These are phyloP conservation scores for Pristis pectinata DNA, from an alignment of 2,797 vertebrate genomes.

Conservation along the genomic window DNA sequence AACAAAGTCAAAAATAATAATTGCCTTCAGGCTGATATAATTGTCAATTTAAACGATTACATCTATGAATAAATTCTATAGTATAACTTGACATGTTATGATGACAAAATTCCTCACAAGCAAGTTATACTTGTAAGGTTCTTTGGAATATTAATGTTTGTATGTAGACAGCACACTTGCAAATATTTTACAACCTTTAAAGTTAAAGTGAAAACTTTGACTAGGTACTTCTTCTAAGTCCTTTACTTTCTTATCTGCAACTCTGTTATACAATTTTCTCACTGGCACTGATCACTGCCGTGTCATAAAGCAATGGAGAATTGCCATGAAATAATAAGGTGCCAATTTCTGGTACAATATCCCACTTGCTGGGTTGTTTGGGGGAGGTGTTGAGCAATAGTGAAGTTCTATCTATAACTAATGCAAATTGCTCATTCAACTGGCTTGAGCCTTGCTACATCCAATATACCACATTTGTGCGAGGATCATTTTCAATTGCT, in stretches of 20 bases:
- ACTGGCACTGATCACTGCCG: background rate
- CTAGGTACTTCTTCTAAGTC: background rate
- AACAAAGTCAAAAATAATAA: background rate
- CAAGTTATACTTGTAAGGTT: background rate
- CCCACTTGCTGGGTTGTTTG: background rate
- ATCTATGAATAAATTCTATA: background rate
- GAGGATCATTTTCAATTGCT: background rate
- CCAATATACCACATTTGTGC: background rate
- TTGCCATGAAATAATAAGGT: background rate
- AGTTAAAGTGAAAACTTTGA: background rate
- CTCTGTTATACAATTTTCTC: background rate
- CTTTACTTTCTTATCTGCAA: background rate
- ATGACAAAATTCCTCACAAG: background rate
- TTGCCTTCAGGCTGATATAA: background rate
- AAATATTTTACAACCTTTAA: background rate
- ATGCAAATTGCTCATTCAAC: background rate
- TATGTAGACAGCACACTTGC: background rate
- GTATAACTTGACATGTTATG: background rate
- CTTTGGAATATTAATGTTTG: background rate
- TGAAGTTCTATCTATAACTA: background rate
- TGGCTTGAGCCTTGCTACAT: background rate
- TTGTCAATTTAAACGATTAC: background rate
- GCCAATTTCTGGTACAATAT: background rate
- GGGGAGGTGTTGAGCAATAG: background rate
- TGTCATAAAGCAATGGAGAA: background rate